These are phyloP conservation scores for Coilia nasus DNA, from an alignment of 2,797 vertebrate species.

Conservation along the genomic window DNA sequence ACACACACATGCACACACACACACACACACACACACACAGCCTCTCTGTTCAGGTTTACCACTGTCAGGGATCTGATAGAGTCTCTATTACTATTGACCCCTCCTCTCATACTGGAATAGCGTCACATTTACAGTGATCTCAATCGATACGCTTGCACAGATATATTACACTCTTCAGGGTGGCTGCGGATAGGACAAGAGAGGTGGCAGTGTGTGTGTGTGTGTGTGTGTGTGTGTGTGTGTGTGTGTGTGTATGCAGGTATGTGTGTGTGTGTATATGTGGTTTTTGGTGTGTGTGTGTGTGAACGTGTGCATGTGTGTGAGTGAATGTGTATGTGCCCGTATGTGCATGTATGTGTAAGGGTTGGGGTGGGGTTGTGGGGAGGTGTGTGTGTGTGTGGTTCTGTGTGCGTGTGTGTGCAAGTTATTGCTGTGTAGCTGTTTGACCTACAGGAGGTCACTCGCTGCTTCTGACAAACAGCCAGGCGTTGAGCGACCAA, in stretches of 20 bases:
- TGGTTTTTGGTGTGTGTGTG: not conserved
- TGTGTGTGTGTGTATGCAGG: not conserved
- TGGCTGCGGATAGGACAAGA: not conserved
- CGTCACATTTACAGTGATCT: conserved; percentile 40
- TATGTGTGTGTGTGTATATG: not conserved
- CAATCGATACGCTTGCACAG: conserved; percentile 46
- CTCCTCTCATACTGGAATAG: conserved; percentile 41
- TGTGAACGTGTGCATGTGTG: not conserved
- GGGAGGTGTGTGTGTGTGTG: not conserved
- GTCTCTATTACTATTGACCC: conserved; percentile 43
- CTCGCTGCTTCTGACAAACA: not conserved
- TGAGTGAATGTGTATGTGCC: not conserved
- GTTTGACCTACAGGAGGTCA: conserved; percentile 14
- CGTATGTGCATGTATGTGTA: not conserved
- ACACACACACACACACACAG: conserved; percentile 9
- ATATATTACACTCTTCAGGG: conserved; percentile 23
- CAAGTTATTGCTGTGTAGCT: conserved; percentile 16
- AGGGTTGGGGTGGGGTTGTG: no score
- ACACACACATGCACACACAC: conserved; percentile 9
- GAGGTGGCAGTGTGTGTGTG: not conserved
- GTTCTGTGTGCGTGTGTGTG: no score
- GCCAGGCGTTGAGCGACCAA: not conserved
- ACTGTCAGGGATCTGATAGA: conserved; percentile 38
- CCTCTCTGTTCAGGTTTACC: conserved; percentile 18
- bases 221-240: not conserved